A percentile compares a stretch with the other conserved stretches of the same genome.
Conservation (phyloP, 2,113 vertebrate genomes). For the Gallinago paraguaiae region DNA sequence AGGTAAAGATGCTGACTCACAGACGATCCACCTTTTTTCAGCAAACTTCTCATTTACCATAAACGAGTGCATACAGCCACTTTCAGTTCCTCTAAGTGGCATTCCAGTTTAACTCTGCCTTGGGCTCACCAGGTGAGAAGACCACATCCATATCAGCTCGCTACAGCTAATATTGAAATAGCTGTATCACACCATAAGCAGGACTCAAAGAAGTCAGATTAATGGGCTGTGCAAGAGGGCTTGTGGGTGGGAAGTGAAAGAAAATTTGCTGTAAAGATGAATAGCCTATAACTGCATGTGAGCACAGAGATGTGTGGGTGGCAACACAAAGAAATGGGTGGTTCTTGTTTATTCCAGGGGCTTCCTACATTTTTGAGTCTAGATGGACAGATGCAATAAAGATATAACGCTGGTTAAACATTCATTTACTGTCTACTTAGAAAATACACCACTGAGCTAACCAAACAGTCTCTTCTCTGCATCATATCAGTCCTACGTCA, state of each 20-base stretch:
- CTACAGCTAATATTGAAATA: background rate
- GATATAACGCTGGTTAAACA: background rate
- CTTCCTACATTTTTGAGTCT: background rate
- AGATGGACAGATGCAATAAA: background rate
- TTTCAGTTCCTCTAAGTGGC: background rate
- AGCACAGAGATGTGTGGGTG: background rate
- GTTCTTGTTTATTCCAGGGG: background rate
- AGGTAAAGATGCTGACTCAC: conserved; percentile 13
- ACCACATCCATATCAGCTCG: background rate
- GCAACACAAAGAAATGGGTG: background rate
- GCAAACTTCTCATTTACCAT: background rate
- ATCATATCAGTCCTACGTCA: background rate
- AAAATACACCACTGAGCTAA: background rate
- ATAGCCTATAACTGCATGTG: background rate
- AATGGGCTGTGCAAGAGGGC: background rate
- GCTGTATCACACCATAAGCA: background rate
- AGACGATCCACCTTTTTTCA: background rate
- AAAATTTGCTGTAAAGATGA: background rate
- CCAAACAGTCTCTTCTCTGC: background rate
- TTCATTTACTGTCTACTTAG: background rate
- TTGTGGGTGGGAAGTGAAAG: background rate
- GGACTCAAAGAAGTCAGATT: background rate
- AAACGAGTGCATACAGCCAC: background rate
- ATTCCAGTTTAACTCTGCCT: background rate
- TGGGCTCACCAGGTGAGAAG: background rate